Base-by-base conservation (phyloP, 2,797 vertebrate species). In the Poecilia velifera region DNA sequence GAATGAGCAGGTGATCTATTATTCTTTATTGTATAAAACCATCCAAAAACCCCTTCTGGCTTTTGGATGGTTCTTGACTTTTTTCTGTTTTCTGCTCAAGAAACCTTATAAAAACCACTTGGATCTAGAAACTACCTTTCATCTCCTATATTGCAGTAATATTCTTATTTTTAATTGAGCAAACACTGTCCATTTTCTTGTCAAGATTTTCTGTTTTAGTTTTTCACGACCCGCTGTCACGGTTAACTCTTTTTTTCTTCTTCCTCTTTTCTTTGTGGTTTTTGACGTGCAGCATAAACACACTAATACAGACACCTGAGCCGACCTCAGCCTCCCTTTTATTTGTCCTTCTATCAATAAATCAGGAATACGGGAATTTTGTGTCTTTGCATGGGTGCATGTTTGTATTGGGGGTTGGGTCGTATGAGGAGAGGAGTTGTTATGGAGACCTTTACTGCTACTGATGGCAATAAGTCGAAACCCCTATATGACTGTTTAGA, bases 401-500 rank as follows among this genome's bases (percentile, higher is more conserved):
- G 59, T 68, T 10, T 74, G 6, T 53, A 31, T n/a, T 75, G 81
- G 83, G 72, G 81, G 72, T 62, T 78, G 76, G 85, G 75, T 64
- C 82, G 73, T 76, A 88, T 83, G 79, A 79, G 76, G 53, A 87
- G 85, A 79, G 76, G 53, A 87, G 85, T 87, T 89, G 77, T 92
- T 89, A 87, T 93, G 64, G 90, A 89, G 86, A 93, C 90, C 90
- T 93, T 93, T 89, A 89, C 79, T 84, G 82, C 84, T 77, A 83
- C 88, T 88, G 86, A 92, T 93, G 85, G 76, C 80, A 87, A 34
- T 31, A 31, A 89, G 84, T 83, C 77, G 43, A 92, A 87, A 89
- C 88, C 84, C 83, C 85, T 88, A 88, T 93, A 89, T 91, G 87
- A 90, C 89, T 91, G 85, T 90, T 90, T 82, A 90, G 88, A 91